Evolutionary conservation across 2,888 invertebrate species (phyloP).

Genomic region (Synanthedon formicaeformis): DNA sequence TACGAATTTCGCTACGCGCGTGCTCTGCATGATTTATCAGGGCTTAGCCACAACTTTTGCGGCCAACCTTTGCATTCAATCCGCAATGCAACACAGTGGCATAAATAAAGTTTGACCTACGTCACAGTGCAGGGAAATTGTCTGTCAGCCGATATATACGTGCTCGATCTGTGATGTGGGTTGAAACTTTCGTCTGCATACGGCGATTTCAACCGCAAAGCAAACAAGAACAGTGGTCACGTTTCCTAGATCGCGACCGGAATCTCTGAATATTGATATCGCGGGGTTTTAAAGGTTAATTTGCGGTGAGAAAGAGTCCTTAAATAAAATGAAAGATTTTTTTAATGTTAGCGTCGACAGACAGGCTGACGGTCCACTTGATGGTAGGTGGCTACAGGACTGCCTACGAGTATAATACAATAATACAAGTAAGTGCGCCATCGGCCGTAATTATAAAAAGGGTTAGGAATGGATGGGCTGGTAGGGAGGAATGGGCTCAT

Average conservation of each 20-base stretch:
- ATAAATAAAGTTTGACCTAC: constrained; percentile 44
- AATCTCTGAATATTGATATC: constrained; percentile 4
- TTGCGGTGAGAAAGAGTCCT: not conserved
- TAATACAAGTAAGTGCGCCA: too few species aligned
- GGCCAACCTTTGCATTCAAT: constrained; percentile 54
- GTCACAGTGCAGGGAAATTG: constrained; percentile 45
- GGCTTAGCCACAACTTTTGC: constrained; percentile 20
- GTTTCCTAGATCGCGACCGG: constrained; percentile 40
- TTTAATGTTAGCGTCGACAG: too few species aligned
- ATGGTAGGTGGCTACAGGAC: too few species aligned
- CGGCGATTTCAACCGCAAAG: constrained; percentile 49
- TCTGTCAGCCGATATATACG: constrained; percentile 40
- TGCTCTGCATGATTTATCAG: constrained; percentile 30
- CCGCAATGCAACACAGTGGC: constrained; percentile 42
- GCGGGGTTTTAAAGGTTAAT: not conserved
- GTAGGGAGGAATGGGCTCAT: too few species aligned
- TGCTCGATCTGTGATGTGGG: constrained; percentile 48
- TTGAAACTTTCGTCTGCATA: constrained; percentile 54
- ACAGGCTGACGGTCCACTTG: too few species aligned
- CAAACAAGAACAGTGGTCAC: constrained; percentile 56
- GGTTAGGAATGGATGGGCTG: too few species aligned
- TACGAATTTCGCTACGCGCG: constrained; percentile 42
- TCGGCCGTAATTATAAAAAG: too few species aligned
- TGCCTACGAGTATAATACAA: too few species aligned
- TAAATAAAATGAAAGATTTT: too few species aligned